phyloP scores from a whole-genome alignment of 1,140 invertebrate genomes.

The Drosophila nebulosa region DNA sequence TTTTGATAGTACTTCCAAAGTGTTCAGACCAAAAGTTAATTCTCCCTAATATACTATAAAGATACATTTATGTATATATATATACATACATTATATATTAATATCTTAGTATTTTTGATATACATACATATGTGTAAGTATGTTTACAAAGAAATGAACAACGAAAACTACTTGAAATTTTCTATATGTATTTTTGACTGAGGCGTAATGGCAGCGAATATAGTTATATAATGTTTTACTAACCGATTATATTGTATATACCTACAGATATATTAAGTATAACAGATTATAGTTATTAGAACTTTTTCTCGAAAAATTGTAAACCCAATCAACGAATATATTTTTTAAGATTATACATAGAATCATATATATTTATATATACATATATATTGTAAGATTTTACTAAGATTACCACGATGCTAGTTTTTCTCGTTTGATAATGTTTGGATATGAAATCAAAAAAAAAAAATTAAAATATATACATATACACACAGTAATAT shows the following conservation, averaged over 20 bases:
- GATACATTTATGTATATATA: slow-evolving; percentile 1
- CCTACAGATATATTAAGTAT: background rate
- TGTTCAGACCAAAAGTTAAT: slow-evolving; percentile 74
- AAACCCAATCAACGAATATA: slow-evolving; percentile 36
- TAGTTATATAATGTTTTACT: slow-evolving; percentile 41
- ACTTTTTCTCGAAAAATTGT: slow-evolving; percentile 15
- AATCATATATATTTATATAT: background rate
- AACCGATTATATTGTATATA: slow-evolving; percentile 15
- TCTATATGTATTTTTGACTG: slow-evolving; percentile 46
- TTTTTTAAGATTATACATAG: slow-evolving; percentile 19
- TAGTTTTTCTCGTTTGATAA: slow-evolving; percentile 25
- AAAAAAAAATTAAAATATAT: background rate
- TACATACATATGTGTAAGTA: slow-evolving; percentile 15
- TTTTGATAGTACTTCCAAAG: slow-evolving; percentile 73
- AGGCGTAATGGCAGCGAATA: slow-evolving; percentile 65
- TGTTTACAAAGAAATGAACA: slow-evolving; percentile 36
- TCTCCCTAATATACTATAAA: slow-evolving; percentile 22
- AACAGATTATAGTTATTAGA: background rate
- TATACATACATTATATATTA: background rate
- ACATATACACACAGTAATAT: slow-evolving; percentile 28
- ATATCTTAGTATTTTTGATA: background rate
- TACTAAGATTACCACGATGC: slow-evolving; percentile 11
- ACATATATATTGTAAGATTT: background rate
- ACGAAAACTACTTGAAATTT: slow-evolving; percentile 65
- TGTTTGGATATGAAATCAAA: background rate